Percentiles rank a stretch among this genome's conserved stretches.
phyloP scores from a whole-genome alignment of 1,140 invertebrate species.

The Elysia chlorotica region DNA sequence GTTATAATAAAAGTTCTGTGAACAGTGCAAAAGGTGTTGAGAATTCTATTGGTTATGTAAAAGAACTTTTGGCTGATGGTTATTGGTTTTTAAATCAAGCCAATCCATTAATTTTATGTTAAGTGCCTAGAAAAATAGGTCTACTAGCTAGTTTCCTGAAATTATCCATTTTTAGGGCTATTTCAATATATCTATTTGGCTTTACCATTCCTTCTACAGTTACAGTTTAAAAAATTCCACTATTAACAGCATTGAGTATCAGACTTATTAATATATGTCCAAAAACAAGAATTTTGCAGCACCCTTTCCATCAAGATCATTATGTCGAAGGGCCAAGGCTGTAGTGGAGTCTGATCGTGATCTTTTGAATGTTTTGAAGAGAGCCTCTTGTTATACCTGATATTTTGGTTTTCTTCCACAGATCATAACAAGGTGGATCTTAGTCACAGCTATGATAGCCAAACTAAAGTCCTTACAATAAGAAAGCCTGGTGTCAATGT shows the following conservation, averaged over 20 bases:
- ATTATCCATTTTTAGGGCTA: too few relatives aligned
- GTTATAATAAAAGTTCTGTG: too few relatives aligned
- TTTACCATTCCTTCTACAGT: not conserved
- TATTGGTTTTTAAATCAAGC: too few relatives aligned
- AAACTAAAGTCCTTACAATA: conserved; percentile 72
- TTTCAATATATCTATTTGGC: too few relatives aligned
- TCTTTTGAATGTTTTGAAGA: not conserved
- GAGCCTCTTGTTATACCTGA: not conserved
- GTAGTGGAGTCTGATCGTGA: too few relatives aligned
- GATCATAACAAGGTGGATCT: conserved; percentile 51
- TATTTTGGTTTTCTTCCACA: conserved; percentile 14
- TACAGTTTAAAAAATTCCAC: not conserved
- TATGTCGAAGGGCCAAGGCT: too few relatives aligned
- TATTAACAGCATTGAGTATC: not conserved
- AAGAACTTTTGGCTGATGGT: too few relatives aligned
- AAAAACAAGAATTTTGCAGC: not conserved
- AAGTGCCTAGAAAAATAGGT: too few relatives aligned
- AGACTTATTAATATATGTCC: not conserved
- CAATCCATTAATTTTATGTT: too few relatives aligned
- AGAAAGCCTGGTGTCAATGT: conserved; percentile 86
- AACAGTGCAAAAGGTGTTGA: too few relatives aligned
- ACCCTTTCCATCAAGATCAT: not conserved
- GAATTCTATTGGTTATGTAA: too few relatives aligned
- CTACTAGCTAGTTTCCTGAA: too few relatives aligned
- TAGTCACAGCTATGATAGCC: conserved; percentile 68